Evolutionary conservation across 2,113 vertebrate genomes (phyloP).

Genomic region (Python bivittatus): DNA sequence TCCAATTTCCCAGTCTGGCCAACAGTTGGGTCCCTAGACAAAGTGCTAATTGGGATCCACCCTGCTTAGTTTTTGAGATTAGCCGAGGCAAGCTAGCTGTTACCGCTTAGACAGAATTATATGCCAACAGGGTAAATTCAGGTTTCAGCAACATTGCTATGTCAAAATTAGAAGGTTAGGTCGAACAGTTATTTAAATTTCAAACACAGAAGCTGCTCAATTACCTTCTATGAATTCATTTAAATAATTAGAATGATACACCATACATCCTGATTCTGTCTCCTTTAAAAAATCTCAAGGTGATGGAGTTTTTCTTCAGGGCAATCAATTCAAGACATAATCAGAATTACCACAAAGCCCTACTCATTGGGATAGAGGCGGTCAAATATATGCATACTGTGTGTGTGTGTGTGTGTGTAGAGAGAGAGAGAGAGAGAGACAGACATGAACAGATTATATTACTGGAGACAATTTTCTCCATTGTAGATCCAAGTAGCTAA

Average conservation of each 20-base stretch:
- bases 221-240: background rate
- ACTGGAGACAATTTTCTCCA: background rate
- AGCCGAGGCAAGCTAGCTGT: too few relatives aligned
- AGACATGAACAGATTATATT: background rate
- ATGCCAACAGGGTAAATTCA: background rate
- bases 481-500: background rate
- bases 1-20: background rate
- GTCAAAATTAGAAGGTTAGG: background rate
- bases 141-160: background rate
- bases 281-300: background rate
- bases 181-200: background rate
- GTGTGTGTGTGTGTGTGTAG: too few relatives aligned
- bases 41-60: background rate
- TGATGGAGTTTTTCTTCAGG: background rate
- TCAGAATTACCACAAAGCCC: background rate
- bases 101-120: background rate
- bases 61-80: background rate
- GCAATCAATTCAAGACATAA: background rate
- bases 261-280: background rate
- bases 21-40: background rate
- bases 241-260: background rate
- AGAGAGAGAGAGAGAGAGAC: too few relatives aligned
- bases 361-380: conserved; percentile 5
- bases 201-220: background rate
- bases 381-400: background rate